phyloP scores from a whole-genome alignment of 1,140 invertebrate genomes.

The Drosophila tropicalis region DNA sequence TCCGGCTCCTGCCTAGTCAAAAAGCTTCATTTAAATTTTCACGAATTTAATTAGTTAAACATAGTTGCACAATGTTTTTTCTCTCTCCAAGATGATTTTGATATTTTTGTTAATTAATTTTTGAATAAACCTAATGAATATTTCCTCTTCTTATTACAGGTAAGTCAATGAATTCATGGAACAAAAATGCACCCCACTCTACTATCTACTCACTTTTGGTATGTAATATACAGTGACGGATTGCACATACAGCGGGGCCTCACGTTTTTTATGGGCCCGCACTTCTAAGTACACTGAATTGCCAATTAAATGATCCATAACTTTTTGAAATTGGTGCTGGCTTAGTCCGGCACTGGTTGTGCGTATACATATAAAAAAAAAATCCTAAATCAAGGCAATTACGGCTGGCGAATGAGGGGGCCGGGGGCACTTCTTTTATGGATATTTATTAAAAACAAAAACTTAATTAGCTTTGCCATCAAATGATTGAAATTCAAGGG shows the following conservation, averaged over 20 bases:
- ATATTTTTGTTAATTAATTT: neutral
- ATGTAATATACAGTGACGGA: neutral
- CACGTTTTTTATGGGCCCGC: too few relatives aligned
- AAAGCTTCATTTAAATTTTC: slow-evolving; percentile 4
- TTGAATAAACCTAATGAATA: neutral
- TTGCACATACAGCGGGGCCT: too few relatives aligned
- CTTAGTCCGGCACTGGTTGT: too few relatives aligned
- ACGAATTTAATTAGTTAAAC: slow-evolving; percentile 12
- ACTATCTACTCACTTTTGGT: neutral
- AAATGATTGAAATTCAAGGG: slow-evolving; percentile 45
- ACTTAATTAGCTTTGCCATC: slow-evolving; percentile 48
- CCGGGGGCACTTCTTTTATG: slow-evolving; percentile 2
- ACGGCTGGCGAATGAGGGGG: neutral
- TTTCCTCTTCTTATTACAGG: slow-evolving; percentile 33
- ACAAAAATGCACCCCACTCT: neutral
- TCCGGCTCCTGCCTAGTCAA: neutral
- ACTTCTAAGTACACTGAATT: too few relatives aligned
- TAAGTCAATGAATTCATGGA: slow-evolving; percentile 20
- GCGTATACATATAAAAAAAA: neutral
- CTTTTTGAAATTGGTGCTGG: too few relatives aligned
- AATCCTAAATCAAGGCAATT: slow-evolving; percentile 10
- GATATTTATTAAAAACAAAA: slow-evolving; percentile 26
- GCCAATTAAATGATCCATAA: too few relatives aligned
- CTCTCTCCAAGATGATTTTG: neutral
- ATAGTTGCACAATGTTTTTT: neutral